phyloP scores from a whole-genome alignment of 2,113 vertebrate species.

The Hemichromis elongatus region DNA sequence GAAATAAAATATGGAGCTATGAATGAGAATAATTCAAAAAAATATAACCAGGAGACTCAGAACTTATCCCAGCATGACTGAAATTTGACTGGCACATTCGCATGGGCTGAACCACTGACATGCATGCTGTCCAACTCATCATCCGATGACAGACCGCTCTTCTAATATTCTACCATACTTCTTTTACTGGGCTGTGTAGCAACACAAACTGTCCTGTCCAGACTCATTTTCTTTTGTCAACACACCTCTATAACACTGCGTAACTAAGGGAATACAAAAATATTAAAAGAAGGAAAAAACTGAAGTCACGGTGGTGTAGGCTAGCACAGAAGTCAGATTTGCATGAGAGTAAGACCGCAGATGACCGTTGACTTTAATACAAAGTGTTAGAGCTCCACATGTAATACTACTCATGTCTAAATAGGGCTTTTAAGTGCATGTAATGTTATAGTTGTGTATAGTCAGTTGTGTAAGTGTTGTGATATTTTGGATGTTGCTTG shows the following conservation, averaged over 20 bases:
- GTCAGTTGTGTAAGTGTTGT: neutral
- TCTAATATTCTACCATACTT: neutral
- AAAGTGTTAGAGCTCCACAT: neutral
- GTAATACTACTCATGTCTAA: neutral
- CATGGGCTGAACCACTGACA: neutral
- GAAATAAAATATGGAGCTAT: neutral
- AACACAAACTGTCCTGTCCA: neutral
- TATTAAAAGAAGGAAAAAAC: neutral
- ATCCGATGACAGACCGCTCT: neutral
- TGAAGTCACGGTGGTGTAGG: neutral
- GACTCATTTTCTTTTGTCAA: neutral
- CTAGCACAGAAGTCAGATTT: neutral
- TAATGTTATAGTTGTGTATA: neutral
- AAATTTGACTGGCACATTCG: neutral
- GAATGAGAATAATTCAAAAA: neutral
- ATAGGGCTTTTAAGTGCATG: neutral
- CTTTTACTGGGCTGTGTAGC: neutral
- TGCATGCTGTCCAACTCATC: neutral
- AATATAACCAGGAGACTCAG: neutral
- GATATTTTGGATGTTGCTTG: neutral
- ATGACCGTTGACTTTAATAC: neutral
- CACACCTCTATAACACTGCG: neutral
- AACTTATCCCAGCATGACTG: neutral
- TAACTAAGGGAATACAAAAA: neutral
- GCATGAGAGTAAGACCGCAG: neutral